Conservation (phyloP, 2,797 vertebrate species). For the Notolepis coatsorum region DNA sequence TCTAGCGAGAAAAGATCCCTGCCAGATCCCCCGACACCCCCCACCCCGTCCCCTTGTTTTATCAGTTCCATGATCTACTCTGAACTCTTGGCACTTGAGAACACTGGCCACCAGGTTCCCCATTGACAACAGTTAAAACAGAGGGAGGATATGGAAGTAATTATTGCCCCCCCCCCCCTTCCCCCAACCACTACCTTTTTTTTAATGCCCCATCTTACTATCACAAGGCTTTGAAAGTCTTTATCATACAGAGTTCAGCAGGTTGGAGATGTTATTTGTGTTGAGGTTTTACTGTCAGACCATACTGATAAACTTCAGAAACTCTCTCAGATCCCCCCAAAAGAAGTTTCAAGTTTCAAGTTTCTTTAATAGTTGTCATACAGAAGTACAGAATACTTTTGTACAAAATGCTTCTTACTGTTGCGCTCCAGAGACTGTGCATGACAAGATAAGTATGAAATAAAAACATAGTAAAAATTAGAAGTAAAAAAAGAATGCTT, state of each 20-base stretch:
- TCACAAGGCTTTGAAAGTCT: constrained; percentile 82
- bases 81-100: constrained; percentile 66
- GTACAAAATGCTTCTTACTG: too few relatives aligned
- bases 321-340: too few relatives aligned
- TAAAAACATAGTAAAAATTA: too few relatives aligned
- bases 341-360: too few relatives aligned
- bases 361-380: too few relatives aligned
- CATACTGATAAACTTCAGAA: too few relatives aligned
- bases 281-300: constrained; percentile 40
- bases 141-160: constrained; percentile 69
- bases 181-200: too few relatives aligned
- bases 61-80: constrained; percentile 68
- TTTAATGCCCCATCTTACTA: constrained; percentile 71
- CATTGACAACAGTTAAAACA: constrained; percentile 34
- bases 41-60: constrained; percentile 28
- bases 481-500: too few relatives aligned
- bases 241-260: constrained; percentile 75
- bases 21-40: constrained; percentile 48
- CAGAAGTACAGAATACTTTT: too few relatives aligned
- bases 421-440: too few relatives aligned
- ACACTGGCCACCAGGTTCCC: constrained; percentile 38
- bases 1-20: constrained; percentile 68
- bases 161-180: too few relatives aligned
- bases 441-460: too few relatives aligned
- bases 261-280: constrained; percentile 44